Evolutionary conservation across 2,797 vertebrate genomes (phyloP).

Genomic region (Phaenicophaeus curvirostris): DNA sequence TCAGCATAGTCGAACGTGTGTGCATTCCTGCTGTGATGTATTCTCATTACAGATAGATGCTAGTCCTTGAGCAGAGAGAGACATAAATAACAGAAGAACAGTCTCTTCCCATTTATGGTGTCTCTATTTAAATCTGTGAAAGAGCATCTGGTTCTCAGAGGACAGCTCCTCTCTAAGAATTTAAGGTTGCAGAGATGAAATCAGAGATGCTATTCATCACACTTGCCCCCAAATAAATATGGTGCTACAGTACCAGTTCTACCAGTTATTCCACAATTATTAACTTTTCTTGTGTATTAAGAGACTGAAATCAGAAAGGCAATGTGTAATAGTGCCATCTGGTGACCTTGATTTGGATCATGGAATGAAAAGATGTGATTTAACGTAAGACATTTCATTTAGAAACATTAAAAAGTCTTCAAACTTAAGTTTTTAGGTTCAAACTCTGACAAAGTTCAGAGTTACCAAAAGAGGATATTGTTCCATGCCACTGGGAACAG

Average conservation of each 20-base stretch:
- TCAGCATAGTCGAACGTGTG: background rate
- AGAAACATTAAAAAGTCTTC: background rate
- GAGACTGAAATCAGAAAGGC: background rate
- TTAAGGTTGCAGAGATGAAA: background rate
- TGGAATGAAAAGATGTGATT: background rate
- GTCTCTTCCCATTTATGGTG: background rate
- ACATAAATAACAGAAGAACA: background rate
- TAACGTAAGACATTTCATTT: background rate
- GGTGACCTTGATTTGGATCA: background rate
- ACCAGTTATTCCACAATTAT: background rate
- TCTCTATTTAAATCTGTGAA: background rate
- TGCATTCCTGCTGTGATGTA: constrained; percentile 17
- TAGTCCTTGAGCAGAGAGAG: background rate
- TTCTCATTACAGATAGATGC: background rate
- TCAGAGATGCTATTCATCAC: background rate
- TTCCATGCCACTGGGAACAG: background rate
- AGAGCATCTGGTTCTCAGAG: background rate
- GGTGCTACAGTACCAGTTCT: background rate
- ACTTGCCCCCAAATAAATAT: background rate
- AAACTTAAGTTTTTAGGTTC: background rate
- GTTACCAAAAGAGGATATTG: background rate
- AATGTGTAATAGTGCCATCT: constrained; percentile 55
- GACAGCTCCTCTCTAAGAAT: background rate
- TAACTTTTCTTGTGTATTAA: background rate
- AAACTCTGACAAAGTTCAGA: background rate